phyloP scores from a whole-genome alignment of 1,140 invertebrate genomes.

The Rhyzopertha dominica region DNA sequence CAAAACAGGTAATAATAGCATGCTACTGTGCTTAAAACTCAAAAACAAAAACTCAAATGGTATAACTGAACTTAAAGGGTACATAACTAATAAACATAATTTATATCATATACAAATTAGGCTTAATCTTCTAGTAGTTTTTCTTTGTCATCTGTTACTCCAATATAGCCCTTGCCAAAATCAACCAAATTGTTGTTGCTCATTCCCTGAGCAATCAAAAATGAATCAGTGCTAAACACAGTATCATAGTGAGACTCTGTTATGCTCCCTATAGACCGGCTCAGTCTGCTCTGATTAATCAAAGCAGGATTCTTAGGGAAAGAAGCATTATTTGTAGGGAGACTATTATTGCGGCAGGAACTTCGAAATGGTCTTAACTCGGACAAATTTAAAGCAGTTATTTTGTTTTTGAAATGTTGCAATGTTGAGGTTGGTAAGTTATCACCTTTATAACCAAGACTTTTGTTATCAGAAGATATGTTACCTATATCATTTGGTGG shows the following conservation, averaged over 20 bases:
- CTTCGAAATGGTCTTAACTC: conserved; percentile 32
- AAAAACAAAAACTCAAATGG: conserved; percentile 26
- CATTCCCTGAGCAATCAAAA: conserved; percentile 40
- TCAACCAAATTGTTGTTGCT: conserved; percentile 26
- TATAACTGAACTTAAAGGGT: too few species aligned
- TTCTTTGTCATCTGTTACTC: conserved; percentile 10
- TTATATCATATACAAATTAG: too few species aligned
- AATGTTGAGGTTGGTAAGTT: conserved; percentile 23
- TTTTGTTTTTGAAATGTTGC: conserved; percentile 37
- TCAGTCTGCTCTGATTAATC: conserved; percentile 31
- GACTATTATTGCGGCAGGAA: conserved; percentile 39
- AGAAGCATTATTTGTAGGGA: conserved; percentile 33
- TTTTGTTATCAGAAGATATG: conserved; percentile 40
- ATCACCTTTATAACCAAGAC: conserved; percentile 25
- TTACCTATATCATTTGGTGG: conserved; percentile 59
- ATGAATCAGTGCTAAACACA: conserved; percentile 43
- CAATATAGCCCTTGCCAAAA: conserved; percentile 18
- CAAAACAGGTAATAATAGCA: conserved; percentile 26
- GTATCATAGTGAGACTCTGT: conserved; percentile 45
- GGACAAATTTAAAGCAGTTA: conserved; percentile 31
- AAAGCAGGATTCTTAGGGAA: conserved; percentile 28
- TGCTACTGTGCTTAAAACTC: conserved; percentile 38
- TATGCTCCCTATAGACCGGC: conserved; percentile 43
- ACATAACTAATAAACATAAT: too few species aligned
- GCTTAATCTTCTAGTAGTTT: too few species aligned